phyloP scores from a whole-genome alignment of 2,797 vertebrate species.

The Halcyon badia region DNA sequence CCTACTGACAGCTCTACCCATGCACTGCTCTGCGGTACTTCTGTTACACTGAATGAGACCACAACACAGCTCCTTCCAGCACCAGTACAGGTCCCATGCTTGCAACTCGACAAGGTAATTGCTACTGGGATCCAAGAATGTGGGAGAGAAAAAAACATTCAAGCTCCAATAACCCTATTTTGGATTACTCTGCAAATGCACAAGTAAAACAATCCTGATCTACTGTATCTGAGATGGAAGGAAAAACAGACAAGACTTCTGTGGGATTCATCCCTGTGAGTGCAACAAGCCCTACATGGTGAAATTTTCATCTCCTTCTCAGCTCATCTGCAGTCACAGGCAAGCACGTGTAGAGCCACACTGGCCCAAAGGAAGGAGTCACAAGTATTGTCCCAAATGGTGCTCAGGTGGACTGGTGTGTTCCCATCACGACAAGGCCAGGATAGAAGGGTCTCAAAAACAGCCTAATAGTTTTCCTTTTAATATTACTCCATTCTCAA shows the following conservation, averaged over 20 bases:
- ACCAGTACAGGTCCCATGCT: not conserved
- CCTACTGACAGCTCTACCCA: not conserved
- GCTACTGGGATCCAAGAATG: not conserved
- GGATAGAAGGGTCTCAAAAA: not conserved
- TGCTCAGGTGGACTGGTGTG: not conserved
- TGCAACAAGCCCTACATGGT: not conserved
- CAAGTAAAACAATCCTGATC: not conserved
- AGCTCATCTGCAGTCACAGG: not conserved
- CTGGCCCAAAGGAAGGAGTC: not conserved
- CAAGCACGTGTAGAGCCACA: not conserved
- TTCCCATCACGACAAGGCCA: not conserved
- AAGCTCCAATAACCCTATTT: fast-evolving
- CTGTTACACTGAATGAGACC: fast-evolving
- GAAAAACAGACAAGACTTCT: not conserved
- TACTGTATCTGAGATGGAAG: not conserved
- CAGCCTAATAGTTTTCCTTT: not conserved
- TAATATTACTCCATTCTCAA: not conserved
- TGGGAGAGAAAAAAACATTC: not conserved
- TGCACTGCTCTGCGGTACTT: not conserved
- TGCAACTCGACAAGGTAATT: not conserved
- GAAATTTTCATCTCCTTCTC: not conserved
- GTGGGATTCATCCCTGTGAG: not conserved
- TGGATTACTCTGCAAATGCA: not conserved
- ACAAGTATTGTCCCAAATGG: not conserved
- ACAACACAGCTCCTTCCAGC: not conserved